Conservation (phyloP, 2,113 vertebrate species). For the Rhadina sibilatrix region DNA sequence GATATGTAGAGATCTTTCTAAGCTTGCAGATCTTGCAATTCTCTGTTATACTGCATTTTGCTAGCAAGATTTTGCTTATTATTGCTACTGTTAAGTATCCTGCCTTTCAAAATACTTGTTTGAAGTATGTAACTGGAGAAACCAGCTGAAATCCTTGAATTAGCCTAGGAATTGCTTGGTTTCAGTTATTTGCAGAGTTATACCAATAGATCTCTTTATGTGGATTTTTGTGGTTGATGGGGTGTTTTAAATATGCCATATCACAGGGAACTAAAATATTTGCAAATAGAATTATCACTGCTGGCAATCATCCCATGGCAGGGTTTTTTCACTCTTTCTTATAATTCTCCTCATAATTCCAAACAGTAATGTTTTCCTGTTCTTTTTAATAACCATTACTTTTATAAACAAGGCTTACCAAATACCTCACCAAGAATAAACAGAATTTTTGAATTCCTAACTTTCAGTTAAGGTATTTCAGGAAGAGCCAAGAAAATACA, state of each 20-base stretch:
- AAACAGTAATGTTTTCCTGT: not conserved
- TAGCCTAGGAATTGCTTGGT: not conserved
- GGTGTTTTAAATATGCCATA: not conserved
- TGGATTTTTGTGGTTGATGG: not conserved
- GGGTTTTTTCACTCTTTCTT: fast-evolving
- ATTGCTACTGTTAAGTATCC: not conserved
- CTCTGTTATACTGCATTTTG: not conserved
- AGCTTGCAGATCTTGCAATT: not conserved
- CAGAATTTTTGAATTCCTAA: not conserved
- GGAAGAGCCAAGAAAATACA: not conserved
- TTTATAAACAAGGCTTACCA: not conserved
- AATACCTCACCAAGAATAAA: not conserved
- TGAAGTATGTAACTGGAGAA: not conserved
- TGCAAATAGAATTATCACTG: not conserved
- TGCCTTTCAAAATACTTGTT: not conserved
- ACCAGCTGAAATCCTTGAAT: not conserved
- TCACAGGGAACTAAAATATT: not conserved
- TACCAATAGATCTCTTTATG: not conserved
- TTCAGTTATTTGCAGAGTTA: not conserved
- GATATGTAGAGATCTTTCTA: not conserved
- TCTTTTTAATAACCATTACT: not conserved
- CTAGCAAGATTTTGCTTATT: not conserved
- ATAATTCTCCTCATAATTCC: not conserved
- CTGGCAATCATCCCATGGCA: not conserved
- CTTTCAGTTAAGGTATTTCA: not conserved